Percentiles rank a stretch among this genome's conserved stretches.
Evolutionary conservation across 2,113 vertebrate genomes (phyloP).

Genomic region (Charadrius vociferus): DNA sequence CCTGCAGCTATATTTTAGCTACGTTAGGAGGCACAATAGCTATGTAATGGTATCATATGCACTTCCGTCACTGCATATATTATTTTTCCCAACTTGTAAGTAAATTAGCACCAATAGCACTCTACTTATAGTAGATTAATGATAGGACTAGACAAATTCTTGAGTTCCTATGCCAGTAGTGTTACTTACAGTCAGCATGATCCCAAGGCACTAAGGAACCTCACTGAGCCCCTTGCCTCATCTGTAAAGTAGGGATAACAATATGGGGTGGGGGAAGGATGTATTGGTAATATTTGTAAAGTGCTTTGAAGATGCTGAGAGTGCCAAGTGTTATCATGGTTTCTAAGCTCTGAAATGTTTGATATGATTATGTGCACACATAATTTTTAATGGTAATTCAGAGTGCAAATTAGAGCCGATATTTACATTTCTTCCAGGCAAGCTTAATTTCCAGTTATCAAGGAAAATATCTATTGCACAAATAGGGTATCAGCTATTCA

Average conservation of each 20-base stretch:
- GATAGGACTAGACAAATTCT: neutral
- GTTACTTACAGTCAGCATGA: neutral
- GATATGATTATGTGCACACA: slow-evolving; percentile 67
- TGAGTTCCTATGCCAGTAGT: neutral
- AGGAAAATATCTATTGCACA: slow-evolving; percentile 72
- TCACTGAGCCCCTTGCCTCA: neutral
- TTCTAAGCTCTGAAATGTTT: slow-evolving; percentile 70
- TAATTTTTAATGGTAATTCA: slow-evolving; percentile 73
- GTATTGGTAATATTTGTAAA: slow-evolving; percentile 36
- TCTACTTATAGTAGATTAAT: neutral
- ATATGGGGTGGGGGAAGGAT: slow-evolving; percentile 26
- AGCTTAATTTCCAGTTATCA: slow-evolving; percentile 75
- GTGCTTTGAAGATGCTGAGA: slow-evolving; percentile 65
- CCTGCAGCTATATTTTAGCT: slow-evolving; percentile 28
- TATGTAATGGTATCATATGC: neutral
- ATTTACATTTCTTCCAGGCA: slow-evolving; percentile 76
- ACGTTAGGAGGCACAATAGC: neutral
- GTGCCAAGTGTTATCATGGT: slow-evolving; percentile 49
- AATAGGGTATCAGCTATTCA: slow-evolving; percentile 68
- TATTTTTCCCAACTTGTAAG: neutral
- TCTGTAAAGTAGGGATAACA: slow-evolving; percentile 56
- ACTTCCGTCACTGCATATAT: neutral
- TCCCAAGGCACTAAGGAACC: slow-evolving; percentile 22
- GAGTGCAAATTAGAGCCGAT: slow-evolving; percentile 68
- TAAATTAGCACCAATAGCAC: slow-evolving; percentile 1